phyloP scores from a whole-genome alignment of 2,797 vertebrate genomes.

The Pteropus rufus region DNA sequence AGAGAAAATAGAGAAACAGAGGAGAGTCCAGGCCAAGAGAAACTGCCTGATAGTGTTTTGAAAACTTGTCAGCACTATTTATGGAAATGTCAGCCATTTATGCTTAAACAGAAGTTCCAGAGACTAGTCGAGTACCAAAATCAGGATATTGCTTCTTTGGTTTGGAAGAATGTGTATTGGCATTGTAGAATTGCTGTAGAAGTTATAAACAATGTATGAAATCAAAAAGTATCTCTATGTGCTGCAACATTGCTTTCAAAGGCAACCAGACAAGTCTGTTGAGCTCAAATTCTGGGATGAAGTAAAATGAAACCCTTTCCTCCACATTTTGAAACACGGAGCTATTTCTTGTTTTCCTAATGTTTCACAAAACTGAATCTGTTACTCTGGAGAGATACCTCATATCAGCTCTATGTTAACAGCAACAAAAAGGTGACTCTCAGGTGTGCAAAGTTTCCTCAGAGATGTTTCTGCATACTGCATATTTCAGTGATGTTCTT shows the following conservation, averaged over 20 bases:
- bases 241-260: not conserved
- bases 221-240: not conserved
- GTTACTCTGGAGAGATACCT: not conserved
- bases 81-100: not conserved
- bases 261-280: not conserved
- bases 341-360: not conserved
- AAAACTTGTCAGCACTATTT: not conserved
- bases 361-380: constrained; percentile 29
- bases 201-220: constrained; percentile 39
- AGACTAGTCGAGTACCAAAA: not conserved
- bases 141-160: not conserved
- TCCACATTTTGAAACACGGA: not conserved
- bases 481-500: not conserved
- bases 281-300: not conserved
- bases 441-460: not conserved
- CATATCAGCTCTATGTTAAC: not conserved
- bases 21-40: not conserved
- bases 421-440: not conserved
- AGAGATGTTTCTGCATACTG: not conserved
- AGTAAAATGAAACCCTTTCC: not conserved
- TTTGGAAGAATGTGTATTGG: not conserved
- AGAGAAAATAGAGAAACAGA: not conserved
- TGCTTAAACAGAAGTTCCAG: not conserved
- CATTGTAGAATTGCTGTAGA: constrained; percentile 20
- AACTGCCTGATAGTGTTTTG: not conserved